A percentile compares a stretch with the other conserved stretches of the same genome.
Conservation (phyloP, 2,888 invertebrate species). For the Dasypolia templi region DNA sequence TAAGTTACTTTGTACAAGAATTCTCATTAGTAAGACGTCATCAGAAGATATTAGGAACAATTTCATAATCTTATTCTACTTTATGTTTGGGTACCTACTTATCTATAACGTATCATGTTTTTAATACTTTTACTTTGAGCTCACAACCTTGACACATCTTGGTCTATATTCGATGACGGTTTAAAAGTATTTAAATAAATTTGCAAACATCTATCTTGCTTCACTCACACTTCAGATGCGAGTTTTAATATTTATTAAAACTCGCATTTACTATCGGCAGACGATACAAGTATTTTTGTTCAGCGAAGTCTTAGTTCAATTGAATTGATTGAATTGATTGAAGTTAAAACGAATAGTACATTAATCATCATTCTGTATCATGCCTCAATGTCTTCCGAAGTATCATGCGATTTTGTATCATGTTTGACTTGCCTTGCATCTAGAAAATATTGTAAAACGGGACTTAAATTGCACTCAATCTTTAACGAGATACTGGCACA, state of each 20-base stretch:
- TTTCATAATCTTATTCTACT: not conserved
- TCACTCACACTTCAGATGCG: too few relatives aligned
- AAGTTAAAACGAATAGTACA: too few relatives aligned
- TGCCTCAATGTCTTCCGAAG: not conserved
- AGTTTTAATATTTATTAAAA: not conserved
- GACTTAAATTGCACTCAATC: not conserved
- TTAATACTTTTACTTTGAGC: not conserved
- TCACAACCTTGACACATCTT: constrained; percentile 38
- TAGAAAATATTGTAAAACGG: not conserved
- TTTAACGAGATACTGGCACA: not conserved
- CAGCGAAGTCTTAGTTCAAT: not conserved
- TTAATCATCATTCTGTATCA: not conserved
- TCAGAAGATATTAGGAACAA: not conserved
- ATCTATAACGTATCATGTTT: not conserved
- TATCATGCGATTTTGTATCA: too few relatives aligned
- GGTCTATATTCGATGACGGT: constrained; percentile 7
- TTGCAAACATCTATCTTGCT: constrained; percentile 30
- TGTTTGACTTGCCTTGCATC: not conserved
- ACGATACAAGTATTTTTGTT: constrained; percentile 9
- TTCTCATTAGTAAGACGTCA: not conserved
- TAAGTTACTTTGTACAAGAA: not conserved
- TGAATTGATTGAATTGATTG: too few relatives aligned
- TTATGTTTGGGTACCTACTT: not conserved
- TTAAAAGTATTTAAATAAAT: constrained; percentile 33
- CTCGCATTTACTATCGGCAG: not conserved